Conservation (phyloP, 2,113 vertebrate genomes). For the Perca flavescens region DNA sequence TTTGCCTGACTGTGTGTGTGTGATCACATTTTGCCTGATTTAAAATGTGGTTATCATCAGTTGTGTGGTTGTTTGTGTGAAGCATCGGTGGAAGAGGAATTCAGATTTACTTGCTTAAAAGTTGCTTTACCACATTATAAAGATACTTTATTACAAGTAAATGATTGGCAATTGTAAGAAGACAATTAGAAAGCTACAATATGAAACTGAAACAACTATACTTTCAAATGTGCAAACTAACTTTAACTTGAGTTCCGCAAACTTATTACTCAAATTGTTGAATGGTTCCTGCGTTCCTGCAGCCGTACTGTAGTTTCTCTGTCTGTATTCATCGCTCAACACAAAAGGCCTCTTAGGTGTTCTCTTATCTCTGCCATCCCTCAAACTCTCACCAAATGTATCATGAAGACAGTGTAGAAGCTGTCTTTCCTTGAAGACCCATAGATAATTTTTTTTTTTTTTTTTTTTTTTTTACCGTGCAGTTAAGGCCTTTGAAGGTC, state of each 20-base stretch:
- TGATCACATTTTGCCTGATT: not conserved
- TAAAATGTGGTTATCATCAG: not conserved
- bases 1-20: not conserved
- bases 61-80: not conserved
- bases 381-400: constrained; percentile 31
- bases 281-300: not conserved
- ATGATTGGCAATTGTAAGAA: no score
- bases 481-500: constrained; percentile 83
- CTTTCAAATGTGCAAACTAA: not conserved
- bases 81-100: not conserved
- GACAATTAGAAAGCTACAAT: not conserved
- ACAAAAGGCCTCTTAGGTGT: constrained; percentile 8
- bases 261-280: not conserved
- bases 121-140: not conserved
- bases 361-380: constrained; percentile 29
- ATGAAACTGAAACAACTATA: not conserved
- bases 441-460: constrained; percentile 14
- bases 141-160: not conserved
- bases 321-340: not conserved
- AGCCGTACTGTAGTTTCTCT: constrained; percentile 26
- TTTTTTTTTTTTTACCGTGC: not conserved
- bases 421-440: constrained; percentile 76
- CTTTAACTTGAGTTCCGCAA: no score
- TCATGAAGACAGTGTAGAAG: constrained; percentile 33
- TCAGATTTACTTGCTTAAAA: not conserved